These are phyloP conservation scores for Habropoda laboriosa DNA, from an alignment of 1,140 invertebrate genomes.

Conservation along the genomic window DNA sequence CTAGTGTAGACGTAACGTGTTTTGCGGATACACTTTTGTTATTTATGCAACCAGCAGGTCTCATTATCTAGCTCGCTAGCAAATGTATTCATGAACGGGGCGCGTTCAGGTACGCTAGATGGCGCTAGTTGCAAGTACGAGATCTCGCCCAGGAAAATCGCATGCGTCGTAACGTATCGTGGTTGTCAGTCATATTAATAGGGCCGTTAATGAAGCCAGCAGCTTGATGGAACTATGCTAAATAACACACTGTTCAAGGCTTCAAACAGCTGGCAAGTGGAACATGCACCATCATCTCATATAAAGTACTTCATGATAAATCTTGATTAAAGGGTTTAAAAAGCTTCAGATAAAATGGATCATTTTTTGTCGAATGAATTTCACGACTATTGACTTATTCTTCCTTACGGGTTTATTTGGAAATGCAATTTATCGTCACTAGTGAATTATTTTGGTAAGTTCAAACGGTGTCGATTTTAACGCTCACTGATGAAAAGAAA, in stretches of 20 bases:
- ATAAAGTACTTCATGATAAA: neutral
- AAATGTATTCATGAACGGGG: slow-evolving; percentile 68
- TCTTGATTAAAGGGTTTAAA: no score
- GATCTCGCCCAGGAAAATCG: slow-evolving; percentile 47
- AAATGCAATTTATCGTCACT: no score
- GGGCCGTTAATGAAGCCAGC: slow-evolving; percentile 54
- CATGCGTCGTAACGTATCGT: slow-evolving; percentile 41
- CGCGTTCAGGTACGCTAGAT: slow-evolving; percentile 44
- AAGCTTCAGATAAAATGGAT: neutral
- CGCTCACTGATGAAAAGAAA: no score
- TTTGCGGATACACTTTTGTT: slow-evolving; percentile 48
- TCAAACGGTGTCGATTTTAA: no score
- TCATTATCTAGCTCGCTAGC: slow-evolving; percentile 46
- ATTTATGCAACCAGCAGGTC: slow-evolving; percentile 54
- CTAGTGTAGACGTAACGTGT: slow-evolving; percentile 1
- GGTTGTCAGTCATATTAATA: slow-evolving; percentile 59
- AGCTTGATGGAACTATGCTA: slow-evolving; percentile 39
- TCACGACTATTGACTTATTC: no score
- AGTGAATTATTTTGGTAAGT: no score
- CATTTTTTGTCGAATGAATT: neutral
- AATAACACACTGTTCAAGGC: slow-evolving; percentile 1
- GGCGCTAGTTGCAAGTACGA: slow-evolving; percentile 37
- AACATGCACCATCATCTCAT: neutral
- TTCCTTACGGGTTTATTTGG: no score
- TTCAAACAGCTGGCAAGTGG: neutral